Conservation (phyloP, 1,140 invertebrate species). For the Drosophila pandora region DNA sequence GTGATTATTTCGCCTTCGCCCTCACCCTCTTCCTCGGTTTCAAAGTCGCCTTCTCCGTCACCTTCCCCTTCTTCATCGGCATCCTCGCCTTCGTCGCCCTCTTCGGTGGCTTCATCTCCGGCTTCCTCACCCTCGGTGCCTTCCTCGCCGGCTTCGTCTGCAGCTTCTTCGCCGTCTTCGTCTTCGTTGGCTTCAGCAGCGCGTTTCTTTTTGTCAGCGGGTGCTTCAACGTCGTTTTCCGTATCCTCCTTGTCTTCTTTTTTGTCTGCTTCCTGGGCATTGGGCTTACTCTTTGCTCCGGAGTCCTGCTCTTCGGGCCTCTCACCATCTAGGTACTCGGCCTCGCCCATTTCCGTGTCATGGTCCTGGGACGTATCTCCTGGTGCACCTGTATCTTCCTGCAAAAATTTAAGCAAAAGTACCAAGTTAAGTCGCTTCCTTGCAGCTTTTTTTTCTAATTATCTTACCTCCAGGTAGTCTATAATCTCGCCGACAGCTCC, state of each 20-base stretch:
- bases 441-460: background rate
- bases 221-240: background rate
- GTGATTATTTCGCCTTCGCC: constrained; percentile 60
- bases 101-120: constrained; percentile 12
- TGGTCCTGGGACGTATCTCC: background rate
- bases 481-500: constrained; percentile 34
- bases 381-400: constrained; percentile 27
- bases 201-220: background rate
- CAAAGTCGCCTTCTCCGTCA: constrained; percentile 19
- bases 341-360: constrained; percentile 47
- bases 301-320: constrained; percentile 25
- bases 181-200: background rate
- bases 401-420: constrained; percentile 22
- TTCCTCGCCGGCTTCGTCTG: constrained; percentile 2
- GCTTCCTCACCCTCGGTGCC: constrained; percentile 22
- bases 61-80: constrained; percentile 10
- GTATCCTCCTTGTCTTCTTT: background rate
- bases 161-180: background rate
- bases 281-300: constrained; percentile 1
- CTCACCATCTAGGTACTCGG: constrained; percentile 64
- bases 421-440: background rate
- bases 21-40: constrained; percentile 41
- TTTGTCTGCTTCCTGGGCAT: background rate
- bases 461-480: constrained; percentile 46
- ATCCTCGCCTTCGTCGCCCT: constrained; percentile 4